Conservation (phyloP, 2,797 vertebrate genomes). For the Typhlichthys subterraneus region DNA sequence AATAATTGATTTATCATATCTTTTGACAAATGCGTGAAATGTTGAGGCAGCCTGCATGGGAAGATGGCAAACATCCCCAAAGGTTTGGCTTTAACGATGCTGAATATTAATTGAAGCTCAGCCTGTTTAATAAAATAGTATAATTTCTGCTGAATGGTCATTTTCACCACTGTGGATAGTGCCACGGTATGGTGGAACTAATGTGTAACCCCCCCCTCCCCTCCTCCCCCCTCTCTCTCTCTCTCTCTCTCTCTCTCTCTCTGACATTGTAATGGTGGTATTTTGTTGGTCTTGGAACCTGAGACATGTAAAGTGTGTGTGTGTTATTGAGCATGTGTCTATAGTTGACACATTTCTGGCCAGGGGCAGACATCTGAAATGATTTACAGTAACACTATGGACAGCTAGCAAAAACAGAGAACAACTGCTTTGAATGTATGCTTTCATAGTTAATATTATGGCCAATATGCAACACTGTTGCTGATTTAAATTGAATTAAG, state of each 20-base stretch:
- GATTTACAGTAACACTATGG: conserved; percentile 9
- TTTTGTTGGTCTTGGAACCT: conserved; percentile 9
- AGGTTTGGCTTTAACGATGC: too few relatives aligned
- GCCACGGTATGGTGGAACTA: background rate
- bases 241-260: background rate
- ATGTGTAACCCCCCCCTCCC: background rate
- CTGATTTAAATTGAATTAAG: conserved; percentile 49
- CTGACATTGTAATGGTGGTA: conserved; percentile 5
- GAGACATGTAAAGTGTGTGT: background rate
- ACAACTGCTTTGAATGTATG: conserved; percentile 12
- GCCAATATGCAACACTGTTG: conserved; percentile 27
- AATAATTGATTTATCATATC: too few relatives aligned
- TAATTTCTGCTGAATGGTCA: too few relatives aligned
- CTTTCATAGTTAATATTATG: conserved; percentile 26
- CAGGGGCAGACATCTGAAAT: background rate
- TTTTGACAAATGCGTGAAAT: too few relatives aligned
- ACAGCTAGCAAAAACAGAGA: conserved; percentile 24
- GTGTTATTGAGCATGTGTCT: too few relatives aligned
- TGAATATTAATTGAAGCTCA: too few relatives aligned
- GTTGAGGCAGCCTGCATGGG: too few relatives aligned
- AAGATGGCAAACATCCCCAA: too few relatives aligned
- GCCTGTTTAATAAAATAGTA: too few relatives aligned
- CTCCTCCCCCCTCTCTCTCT: background rate
- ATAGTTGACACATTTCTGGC: conserved; percentile 9
- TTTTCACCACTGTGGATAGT: background rate